Evolutionary conservation across 2,113 vertebrate genomes (phyloP), one percentile per base, ranked within the genome.

Genomic region (Petrocephalus zakoni): DNA sequence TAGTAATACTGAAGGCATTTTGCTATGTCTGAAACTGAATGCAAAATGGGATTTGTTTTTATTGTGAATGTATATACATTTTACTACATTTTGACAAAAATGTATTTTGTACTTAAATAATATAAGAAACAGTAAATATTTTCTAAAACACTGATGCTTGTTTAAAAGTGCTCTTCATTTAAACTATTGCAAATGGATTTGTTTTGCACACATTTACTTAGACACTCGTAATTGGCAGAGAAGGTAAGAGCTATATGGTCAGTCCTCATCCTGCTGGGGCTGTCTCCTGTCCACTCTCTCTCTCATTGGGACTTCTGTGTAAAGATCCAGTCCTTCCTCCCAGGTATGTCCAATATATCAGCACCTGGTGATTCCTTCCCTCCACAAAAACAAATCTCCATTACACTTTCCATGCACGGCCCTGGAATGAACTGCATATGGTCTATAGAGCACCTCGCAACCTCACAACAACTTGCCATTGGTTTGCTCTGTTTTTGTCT

Each of bases 1-100:
- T 29, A 47, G 90, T 91, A 64, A 94, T 90, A 94, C 90, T 93
- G 92, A 95, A 95, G 93, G 91, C 94, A 91, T 92, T 90, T 91
- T 89, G 64, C 25, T 46, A 89, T 68, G 46, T 86, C 81, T 86
- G 49, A 82, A 53, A 90, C 93, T 85, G 91, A 95, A 94, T 95
- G 95, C 93, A 93, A 90, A 95, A 96, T 95, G 95, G 95, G 95
- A 95, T 92, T 19, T 87, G 34, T 87, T 83, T 90, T 29, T 37
- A 89, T 17, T 92, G 89, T 91, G 89, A 92, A 91, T 90, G 47
- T 85, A 85, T 55, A 34, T 85, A 46, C 19, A 56, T 25, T 85
- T 85, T 84, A 51, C 21, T 84, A 51, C 81, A 51, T 85, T 52
- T 53, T 22, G 49, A 75, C 34, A 85, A 46, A 64, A 9, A 81